Evolutionary conservation across 2,888 invertebrate genomes (phyloP), one percentile per base, ranked within the genome.

Genomic region (Zootermopsis nevadensis): DNA sequence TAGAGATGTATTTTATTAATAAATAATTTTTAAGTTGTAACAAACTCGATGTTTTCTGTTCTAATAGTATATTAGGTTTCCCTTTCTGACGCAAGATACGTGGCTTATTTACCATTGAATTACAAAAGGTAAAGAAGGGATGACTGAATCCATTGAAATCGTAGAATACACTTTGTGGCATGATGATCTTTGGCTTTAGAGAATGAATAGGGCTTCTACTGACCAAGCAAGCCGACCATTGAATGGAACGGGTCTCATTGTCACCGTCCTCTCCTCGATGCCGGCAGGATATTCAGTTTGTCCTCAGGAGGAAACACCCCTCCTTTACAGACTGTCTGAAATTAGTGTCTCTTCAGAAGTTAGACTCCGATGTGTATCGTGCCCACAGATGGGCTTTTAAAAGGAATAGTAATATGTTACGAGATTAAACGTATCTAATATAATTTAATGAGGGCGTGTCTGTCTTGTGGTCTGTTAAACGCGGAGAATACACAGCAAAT

Each of bases 121-220:
- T 19, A 42, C 74, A 42, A 74, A 74, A 74, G 42, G 38, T 22
- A 69, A 69, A 74, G 31, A 3, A 38, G 33, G 35, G 42, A 60
- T 2, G 27, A n/a, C 60, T 60, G 60, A 74, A 74, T 38, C 74
- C 74, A 74, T 74, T 74, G 74, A 74, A 74, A 74, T 74, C 24
- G 38, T 74, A 74, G 74, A 42, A 74, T 74, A 38, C 74, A 38
- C 74, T 74, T 74, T 74, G 74, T 74, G 27, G 74, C 33, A 74
- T 42, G 42, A 74, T 74, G 74, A 38, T 74, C 74, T 74, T 38
- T 74, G 38, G 74, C 74, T 74, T 72, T 74, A 27, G n/a, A n/a
- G 38, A 27, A 42, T 74, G 74, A 74, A 74, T 74, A 35, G 74
- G 69, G 69, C 33, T 69, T 69, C 69, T 69, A 33, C 30, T 30